These are phyloP conservation scores for Latrodectus hesperus DNA, from an alignment of 2,888 invertebrate genomes.

Conservation along the genomic window DNA sequence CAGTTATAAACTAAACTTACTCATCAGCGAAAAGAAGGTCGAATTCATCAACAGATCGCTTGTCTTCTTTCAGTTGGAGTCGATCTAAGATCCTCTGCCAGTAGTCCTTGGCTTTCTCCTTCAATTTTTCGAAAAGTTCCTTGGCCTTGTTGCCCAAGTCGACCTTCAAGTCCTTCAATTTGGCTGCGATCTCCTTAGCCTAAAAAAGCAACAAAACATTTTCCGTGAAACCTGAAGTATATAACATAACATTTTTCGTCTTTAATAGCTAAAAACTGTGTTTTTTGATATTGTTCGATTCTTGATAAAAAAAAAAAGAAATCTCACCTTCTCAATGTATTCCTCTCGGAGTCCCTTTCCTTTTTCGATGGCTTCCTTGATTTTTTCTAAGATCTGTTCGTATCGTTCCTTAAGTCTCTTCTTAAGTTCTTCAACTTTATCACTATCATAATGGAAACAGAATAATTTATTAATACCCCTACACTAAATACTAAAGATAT, in stretches of 20 bases:
- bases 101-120: constrained; percentile 26
- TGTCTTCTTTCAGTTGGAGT: neutral
- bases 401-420: constrained; percentile 28
- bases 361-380: constrained; percentile 41
- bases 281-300: too few species aligned
- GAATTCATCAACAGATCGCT: neutral
- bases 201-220: neutral
- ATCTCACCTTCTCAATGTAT: constrained; percentile 28
- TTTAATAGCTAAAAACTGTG: too few species aligned
- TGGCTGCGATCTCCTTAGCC: constrained; percentile 36
- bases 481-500: too few species aligned
- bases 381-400: constrained; percentile 37
- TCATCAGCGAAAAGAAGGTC: constrained; percentile 6
- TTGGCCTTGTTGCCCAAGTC: constrained; percentile 38
- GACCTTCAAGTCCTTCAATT: constrained; percentile 44
- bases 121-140: constrained; percentile 21
- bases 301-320: too few species aligned
- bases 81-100: constrained; percentile 27
- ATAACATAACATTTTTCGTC: too few species aligned
- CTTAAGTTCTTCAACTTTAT: constrained; percentile 12
- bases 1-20: neutral
- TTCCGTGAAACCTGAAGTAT: too few species aligned
- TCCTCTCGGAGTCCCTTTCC: constrained; percentile 42
- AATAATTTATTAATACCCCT: neutral
- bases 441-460: neutral